phyloP scores from a whole-genome alignment of 1,140 invertebrate species.

The Bradysia coprophila region DNA sequence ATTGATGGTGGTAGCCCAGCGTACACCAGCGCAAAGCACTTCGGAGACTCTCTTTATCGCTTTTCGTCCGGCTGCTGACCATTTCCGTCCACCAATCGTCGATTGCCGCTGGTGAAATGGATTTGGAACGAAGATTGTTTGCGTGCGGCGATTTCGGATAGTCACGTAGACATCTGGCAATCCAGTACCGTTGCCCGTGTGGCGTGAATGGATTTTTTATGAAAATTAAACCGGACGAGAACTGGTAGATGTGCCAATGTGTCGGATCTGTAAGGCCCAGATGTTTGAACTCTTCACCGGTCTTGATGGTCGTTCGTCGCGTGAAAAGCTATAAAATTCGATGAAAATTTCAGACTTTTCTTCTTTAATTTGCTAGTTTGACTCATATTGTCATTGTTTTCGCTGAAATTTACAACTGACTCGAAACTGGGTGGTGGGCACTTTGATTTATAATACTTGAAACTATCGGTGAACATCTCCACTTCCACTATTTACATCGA shows the following conservation, averaged over 20 bases:
- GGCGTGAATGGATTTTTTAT: constrained; percentile 69
- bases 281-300: background rate
- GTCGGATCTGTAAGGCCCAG: constrained; percentile 27
- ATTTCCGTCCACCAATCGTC: constrained; percentile 23
- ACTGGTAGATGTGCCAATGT: constrained; percentile 36
- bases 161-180: constrained; percentile 51
- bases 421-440: constrained; percentile 15
- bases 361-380: background rate
- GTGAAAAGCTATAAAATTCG: background rate
- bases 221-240: constrained; percentile 45
- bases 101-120: constrained; percentile 8
- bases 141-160: constrained; percentile 61
- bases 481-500: no score
- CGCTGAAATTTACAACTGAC: constrained; percentile 3
- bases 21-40: constrained; percentile 77
- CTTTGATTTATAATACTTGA: constrained; percentile 39
- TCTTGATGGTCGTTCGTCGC: background rate
- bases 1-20: constrained; percentile 88
- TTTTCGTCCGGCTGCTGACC: constrained; percentile 20
- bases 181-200: constrained; percentile 65
- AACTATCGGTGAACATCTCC: constrained; percentile 32
- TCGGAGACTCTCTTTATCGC: constrained; percentile 21
- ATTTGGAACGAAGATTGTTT: constrained; percentile 46
- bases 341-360: background rate
- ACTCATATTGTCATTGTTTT: background rate